Base-by-base conservation (phyloP, 1,140 invertebrate species). In the Helicoverpa armigera region DNA sequence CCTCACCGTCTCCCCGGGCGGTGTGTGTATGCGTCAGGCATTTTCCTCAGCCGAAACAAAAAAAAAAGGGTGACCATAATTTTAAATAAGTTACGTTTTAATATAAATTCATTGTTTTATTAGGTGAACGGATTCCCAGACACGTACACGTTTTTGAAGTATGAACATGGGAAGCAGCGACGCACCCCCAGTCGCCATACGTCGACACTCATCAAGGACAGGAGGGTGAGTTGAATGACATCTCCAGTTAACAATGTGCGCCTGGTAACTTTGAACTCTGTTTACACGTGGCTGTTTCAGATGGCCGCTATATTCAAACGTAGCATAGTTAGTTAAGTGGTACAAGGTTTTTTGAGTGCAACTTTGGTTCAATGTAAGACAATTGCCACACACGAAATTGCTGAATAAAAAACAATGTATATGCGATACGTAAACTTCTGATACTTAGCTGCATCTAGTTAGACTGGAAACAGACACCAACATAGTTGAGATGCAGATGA, bases 61-160 rank as follows among this genome's bases (percentile, higher is more conserved):
- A n/a, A n/a, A n/a, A n/a, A n/a, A n/a, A n/a, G n/a, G n/a, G n/a
- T n/a, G n/a, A n/a, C n/a, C n/a, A n/a, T n/a, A n/a, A n/a, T n/a
- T n/a, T n/a, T n/a, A n/a, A n/a, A n/a, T n/a, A n/a, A n/a, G n/a
- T n/a, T n/a, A n/a, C n/a, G n/a, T n/a, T n/a, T n/a, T n/a, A n/a
- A n/a, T n/a, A n/a, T 0, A 35, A 65, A 16, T 29, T 48, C 9
- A 53, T 84, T 82, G 58, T 65, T 70, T 82, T 82, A 85, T 79
- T 43, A 96, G 96, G 88, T 96, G 11, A 81, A 83, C 35, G 95
- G 94, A 35, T 96, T 96, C 81, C 90, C 90, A 0, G 89, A 96
- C 72, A 94, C 95, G 13, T 96, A 96, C 85, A 85, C 92, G 23
- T 95, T 97, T 86, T 88, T 90, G 65, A 96, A 96, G 84, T 86